Percentiles rank a stretch among this genome's conserved stretches.
Evolutionary conservation across 2,797 vertebrate species (phyloP).

Genomic region (Pterois miles): DNA sequence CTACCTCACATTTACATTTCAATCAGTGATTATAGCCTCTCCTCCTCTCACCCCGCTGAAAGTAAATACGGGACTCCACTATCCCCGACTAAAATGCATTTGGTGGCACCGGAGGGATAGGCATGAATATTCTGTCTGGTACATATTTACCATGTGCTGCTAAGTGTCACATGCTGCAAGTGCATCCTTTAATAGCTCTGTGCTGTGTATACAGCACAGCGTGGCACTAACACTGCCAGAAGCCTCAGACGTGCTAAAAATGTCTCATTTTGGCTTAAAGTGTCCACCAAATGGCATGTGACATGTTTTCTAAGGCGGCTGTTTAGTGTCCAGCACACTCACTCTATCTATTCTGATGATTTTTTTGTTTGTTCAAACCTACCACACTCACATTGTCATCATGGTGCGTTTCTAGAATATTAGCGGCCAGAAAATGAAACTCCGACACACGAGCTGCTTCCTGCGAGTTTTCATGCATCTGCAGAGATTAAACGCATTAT

Average conservation of each 20-base stretch:
- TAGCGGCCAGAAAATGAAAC: conserved; percentile 54
- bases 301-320: conserved; percentile 19
- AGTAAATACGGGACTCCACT: conserved; percentile 70
- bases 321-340: conserved; percentile 15
- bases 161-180: conserved; percentile 65
- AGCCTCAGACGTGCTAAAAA: conserved; percentile 51
- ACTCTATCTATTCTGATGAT: not conserved
- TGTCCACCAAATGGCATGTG: conserved; percentile 37
- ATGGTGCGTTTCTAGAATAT: conserved; percentile 17
- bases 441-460: conserved; percentile 37
- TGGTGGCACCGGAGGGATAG: conserved; percentile 43
- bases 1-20: conserved; percentile 80
- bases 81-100: conserved; percentile 65
- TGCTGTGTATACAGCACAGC: conserved; percentile 40
- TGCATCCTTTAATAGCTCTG: conserved; percentile 61
- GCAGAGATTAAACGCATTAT: conserved; percentile 49
- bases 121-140: conserved; percentile 72
- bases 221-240: conserved; percentile 39
- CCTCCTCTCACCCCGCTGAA: conserved; percentile 64
- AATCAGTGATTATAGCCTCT: conserved; percentile 77
- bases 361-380: conserved; percentile 36
- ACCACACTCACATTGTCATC: conserved; percentile 11
- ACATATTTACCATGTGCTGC: conserved; percentile 56
- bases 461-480: conserved; percentile 50
- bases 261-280: conserved; percentile 51